phyloP scores from a whole-genome alignment of 2,113 vertebrate genomes.

The Burhinus bistriatus region DNA sequence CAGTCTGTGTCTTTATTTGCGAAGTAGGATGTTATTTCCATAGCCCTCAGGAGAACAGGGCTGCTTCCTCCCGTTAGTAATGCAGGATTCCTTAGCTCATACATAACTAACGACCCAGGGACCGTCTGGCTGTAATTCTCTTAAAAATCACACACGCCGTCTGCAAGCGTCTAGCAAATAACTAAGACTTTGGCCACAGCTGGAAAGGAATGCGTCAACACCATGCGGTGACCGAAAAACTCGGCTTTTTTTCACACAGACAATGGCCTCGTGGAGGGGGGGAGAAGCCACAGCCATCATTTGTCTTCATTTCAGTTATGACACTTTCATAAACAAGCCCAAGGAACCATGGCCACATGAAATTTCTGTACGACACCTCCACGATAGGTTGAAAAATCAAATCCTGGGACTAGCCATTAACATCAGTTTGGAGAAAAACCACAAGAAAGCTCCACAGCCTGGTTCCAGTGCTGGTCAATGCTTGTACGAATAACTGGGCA shows the following conservation, averaged over 20 bases:
- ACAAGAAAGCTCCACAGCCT: background rate
- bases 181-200: background rate
- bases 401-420: background rate
- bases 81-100: background rate
- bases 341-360: background rate
- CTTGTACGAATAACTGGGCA: background rate
- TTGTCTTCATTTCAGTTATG: background rate
- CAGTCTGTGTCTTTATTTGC: background rate
- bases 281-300: background rate
- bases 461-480: background rate
- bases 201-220: accelerated
- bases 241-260: background rate
- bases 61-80: background rate
- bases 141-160: background rate
- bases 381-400: background rate
- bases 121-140: background rate
- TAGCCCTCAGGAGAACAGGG: background rate
- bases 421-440: background rate
- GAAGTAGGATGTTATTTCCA: background rate
- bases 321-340: background rate
- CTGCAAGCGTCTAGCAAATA: background rate
- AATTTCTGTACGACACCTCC: background rate
- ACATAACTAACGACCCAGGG: background rate
- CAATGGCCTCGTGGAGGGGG: background rate
- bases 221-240: background rate